Evolutionary conservation across 2,113 vertebrate genomes (phyloP).

Genomic region (Bungarus multicinctus): DNA sequence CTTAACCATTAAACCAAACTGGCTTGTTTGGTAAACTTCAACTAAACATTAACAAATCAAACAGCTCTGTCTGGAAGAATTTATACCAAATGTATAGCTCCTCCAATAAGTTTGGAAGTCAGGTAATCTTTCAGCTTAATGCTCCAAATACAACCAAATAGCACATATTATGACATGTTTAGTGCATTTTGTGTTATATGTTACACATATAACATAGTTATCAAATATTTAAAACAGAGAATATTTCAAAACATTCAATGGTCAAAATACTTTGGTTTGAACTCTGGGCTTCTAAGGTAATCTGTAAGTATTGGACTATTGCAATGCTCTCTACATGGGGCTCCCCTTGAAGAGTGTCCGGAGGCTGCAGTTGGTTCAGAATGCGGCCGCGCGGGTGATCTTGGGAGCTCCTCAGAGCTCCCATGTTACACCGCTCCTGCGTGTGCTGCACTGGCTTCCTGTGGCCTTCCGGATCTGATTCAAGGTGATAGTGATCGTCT

Average conservation of each 20-base stretch:
- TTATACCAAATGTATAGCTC: background rate
- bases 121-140: background rate
- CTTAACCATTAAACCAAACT: background rate
- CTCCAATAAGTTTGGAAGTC: background rate
- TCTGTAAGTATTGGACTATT: constrained; percentile 32
- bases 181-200: background rate
- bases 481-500: no score
- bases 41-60: background rate
- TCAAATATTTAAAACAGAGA: background rate
- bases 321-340: no score
- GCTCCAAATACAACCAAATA: background rate
- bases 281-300: constrained; percentile 8
- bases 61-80: background rate
- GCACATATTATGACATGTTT: no score
- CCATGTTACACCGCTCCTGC: no score
- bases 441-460: no score
- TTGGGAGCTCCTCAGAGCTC: no score
- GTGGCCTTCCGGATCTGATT: no score
- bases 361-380: no score
- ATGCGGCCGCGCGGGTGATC: no score
- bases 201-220: background rate
- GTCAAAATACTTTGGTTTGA: constrained; percentile 59
- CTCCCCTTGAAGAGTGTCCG: no score
- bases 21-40: background rate
- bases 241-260: constrained; percentile 41